phyloP scores from a whole-genome alignment of 2,113 vertebrate genomes.

The Cyanoderma ruficeps region DNA sequence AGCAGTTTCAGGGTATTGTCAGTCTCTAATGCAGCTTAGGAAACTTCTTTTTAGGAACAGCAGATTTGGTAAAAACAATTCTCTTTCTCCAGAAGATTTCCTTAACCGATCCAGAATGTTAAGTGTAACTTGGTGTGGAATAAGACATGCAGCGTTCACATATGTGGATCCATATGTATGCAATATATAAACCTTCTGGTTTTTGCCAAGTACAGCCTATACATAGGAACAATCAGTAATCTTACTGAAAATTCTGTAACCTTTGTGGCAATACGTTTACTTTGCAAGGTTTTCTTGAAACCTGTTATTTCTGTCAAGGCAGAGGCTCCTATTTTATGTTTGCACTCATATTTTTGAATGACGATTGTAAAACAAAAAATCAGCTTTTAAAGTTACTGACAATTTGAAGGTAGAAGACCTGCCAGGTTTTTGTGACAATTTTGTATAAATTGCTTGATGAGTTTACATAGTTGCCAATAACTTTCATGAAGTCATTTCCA shows the following conservation, averaged over 20 bases:
- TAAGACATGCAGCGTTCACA: neutral
- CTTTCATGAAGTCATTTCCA: neutral
- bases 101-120: neutral
- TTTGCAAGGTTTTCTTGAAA: neutral
- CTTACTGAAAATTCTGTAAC: neutral
- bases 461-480: neutral
- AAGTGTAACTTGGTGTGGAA: neutral
- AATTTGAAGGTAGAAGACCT: neutral
- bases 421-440: neutral
- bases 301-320: neutral
- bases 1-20: neutral
- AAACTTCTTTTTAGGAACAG: neutral
- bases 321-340: neutral
- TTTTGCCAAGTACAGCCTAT: neutral
- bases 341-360: neutral
- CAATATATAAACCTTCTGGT: neutral
- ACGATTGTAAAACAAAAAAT: neutral
- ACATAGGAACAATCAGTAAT: neutral
- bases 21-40: neutral
- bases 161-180: slow-evolving; percentile 7
- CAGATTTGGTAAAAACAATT: neutral
- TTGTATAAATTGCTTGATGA: neutral
- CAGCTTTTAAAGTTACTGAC: neutral
- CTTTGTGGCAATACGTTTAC: neutral
- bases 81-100: neutral